Evolutionary conservation across 1,140 invertebrate species (phyloP).

Genomic region (Drosophila arizonae): DNA sequence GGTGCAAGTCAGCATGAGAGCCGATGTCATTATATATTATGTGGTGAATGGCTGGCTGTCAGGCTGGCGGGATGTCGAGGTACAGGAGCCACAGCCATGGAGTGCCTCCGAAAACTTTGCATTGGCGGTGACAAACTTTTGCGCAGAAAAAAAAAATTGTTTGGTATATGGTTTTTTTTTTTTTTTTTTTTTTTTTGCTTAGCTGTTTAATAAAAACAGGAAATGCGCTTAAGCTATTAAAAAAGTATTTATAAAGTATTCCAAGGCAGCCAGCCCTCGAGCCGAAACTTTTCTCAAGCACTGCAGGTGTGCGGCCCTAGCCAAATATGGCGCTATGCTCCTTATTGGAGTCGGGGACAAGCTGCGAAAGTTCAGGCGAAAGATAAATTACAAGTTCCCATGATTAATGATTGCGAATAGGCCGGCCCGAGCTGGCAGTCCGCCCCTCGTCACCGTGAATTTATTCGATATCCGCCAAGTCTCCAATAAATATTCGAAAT

Average conservation of each 20-base stretch:
- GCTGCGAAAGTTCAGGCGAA: constrained; percentile 31
- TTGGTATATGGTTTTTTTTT: constrained; percentile 57
- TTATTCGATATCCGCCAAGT: constrained; percentile 13
- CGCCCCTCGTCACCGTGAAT: constrained; percentile 37
- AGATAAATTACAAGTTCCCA: constrained; percentile 76
- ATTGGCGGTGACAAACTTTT: constrained; percentile 69
- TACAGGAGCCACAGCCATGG: not conserved
- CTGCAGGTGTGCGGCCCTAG: constrained; percentile 34
- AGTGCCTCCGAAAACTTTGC: constrained; percentile 56
- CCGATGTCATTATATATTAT: constrained; percentile 37
- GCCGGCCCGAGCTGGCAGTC: constrained; percentile 16
- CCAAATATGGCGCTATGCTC: not conserved
- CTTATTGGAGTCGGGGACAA: constrained; percentile 22
- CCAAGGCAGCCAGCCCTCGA: constrained; percentile 37
- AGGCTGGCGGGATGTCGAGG: no score
- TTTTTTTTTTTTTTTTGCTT: constrained; percentile 14
- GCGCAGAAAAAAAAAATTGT: constrained; percentile 43
- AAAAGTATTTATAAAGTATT: constrained; percentile 80
- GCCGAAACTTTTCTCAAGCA: constrained; percentile 44
- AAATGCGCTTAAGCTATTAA: constrained; percentile 81
- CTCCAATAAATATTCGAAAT: constrained; percentile 34
- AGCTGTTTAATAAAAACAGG: constrained; percentile 70
- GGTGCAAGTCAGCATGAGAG: constrained; percentile 50
- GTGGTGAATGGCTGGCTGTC: constrained; percentile 1
- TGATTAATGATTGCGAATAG: constrained; percentile 77